Evolutionary conservation across 2,113 vertebrate species (phyloP).

Genomic region (Dryoscopus gambensis): DNA sequence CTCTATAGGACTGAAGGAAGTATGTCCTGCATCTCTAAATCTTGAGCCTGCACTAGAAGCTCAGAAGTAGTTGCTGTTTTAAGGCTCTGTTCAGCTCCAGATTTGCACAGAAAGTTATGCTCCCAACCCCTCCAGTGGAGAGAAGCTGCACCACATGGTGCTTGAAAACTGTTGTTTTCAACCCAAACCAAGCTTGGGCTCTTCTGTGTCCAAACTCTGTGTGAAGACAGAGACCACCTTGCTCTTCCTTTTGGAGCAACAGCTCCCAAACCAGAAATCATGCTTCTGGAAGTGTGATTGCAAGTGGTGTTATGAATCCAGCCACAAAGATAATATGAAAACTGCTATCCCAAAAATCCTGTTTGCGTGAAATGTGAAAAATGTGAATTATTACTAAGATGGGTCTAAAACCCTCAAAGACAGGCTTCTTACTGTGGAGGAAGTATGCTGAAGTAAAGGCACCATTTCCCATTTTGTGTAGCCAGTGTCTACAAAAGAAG

Average conservation of each 20-base stretch:
- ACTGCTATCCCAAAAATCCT: not conserved
- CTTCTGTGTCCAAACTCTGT: not conserved
- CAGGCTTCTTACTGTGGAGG: not conserved
- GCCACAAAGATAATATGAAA: not conserved
- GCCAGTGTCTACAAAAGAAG: not conserved
- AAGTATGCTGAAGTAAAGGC: not conserved
- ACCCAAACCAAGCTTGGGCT: not conserved
- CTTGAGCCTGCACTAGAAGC: not conserved
- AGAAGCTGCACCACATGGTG: not conserved
- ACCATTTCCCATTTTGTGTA: not conserved
- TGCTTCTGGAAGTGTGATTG: not conserved
- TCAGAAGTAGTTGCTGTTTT: not conserved
- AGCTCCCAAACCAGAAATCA: not conserved
- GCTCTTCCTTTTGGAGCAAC: not conserved
- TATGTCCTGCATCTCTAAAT: not conserved
- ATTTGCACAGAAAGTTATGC: not conserved
- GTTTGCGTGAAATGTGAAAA: not conserved
- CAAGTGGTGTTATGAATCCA: not conserved
- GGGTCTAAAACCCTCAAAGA: not conserved
- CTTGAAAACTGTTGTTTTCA: fast-evolving
- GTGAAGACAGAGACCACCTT: not conserved
- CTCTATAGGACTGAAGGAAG: not conserved
- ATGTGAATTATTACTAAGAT: not conserved
- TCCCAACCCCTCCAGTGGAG: not conserved
- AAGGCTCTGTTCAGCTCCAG: not conserved